A percentile compares a stretch with the other conserved stretches of the same genome.
Conservation (phyloP, 1,140 invertebrate species). For the Tribolium madens region DNA sequence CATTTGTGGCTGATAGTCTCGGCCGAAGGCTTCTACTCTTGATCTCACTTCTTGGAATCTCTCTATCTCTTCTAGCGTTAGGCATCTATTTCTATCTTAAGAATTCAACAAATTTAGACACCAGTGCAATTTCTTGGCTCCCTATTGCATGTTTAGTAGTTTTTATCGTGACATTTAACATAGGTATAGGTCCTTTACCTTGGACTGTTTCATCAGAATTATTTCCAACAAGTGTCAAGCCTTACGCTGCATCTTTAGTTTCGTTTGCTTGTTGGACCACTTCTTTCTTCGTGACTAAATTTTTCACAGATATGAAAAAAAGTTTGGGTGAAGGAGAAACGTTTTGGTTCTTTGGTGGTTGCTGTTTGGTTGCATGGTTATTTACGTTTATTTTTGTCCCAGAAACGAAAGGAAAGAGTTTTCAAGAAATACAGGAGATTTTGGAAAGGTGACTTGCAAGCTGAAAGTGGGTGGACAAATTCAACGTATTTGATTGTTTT, state of each 20-base stretch:
- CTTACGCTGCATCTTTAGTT: constrained; percentile 77
- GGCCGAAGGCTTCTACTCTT: constrained; percentile 4
- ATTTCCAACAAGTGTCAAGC: constrained; percentile 80
- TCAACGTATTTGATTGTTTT: no score
- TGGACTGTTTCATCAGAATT: constrained; percentile 85
- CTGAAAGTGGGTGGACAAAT: no score
- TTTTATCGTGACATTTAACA: constrained; percentile 24
- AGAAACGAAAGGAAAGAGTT: constrained; percentile 48
- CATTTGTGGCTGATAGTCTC: neutral
- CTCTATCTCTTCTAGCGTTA: neutral
- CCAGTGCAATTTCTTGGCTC: constrained; percentile 17
- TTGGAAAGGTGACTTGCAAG: neutral
- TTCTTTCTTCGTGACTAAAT: constrained; percentile 82
- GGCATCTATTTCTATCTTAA: constrained; percentile 30
- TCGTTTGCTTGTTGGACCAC: constrained; percentile 81
- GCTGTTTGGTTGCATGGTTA: constrained; percentile 9
- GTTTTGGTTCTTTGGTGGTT: constrained; percentile 32
- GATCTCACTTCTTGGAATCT: neutral
- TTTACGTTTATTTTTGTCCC: constrained; percentile 30
- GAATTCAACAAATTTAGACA: neutral
- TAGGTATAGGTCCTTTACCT: constrained; percentile 1
- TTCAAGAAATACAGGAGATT: constrained; percentile 47
- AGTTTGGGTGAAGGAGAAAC: constrained; percentile 75
- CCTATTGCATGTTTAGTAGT: constrained; percentile 25
- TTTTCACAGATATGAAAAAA: constrained; percentile 72